These are phyloP conservation scores for Aythya fuligula DNA, from an alignment of 2,797 vertebrate genomes.

Conservation along the genomic window DNA sequence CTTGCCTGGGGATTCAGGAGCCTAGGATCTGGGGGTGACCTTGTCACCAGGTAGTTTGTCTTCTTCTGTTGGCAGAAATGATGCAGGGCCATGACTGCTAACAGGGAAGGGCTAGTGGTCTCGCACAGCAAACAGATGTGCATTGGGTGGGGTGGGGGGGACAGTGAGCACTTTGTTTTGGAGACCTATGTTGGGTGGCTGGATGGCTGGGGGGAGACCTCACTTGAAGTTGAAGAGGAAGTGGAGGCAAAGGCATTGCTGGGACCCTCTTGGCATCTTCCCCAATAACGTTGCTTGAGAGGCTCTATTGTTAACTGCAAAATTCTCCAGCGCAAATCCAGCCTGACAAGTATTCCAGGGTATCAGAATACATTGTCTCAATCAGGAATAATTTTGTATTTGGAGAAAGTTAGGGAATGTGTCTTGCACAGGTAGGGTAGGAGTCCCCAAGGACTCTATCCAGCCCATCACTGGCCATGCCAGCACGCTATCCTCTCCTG, in stretches of 20 bases:
- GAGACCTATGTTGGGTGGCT: background rate
- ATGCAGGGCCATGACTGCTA: background rate
- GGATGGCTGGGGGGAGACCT: background rate
- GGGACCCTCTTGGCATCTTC: background rate
- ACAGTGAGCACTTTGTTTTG: background rate
- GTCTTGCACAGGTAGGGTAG: background rate
- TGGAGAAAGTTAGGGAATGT: background rate
- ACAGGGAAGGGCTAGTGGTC: background rate
- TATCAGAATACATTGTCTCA: background rate
- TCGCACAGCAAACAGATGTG: background rate
- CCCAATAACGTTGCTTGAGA: background rate
- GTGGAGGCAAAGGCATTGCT: background rate
- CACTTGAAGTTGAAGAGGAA: background rate
- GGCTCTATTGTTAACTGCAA: background rate
- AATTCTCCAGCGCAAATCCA: background rate
- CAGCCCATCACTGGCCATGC: background rate
- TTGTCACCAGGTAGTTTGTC: background rate
- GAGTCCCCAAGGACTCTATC: background rate
- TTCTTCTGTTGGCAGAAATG: background rate
- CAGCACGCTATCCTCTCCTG: background rate
- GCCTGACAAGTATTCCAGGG: background rate
- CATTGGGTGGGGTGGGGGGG: no score
- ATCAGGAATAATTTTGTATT: background rate
- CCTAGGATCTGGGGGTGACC: background rate
- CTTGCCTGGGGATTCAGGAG: background rate